phyloP scores from a whole-genome alignment of 2,113 vertebrate genomes.

The Choloepus hoffmanni region DNA sequence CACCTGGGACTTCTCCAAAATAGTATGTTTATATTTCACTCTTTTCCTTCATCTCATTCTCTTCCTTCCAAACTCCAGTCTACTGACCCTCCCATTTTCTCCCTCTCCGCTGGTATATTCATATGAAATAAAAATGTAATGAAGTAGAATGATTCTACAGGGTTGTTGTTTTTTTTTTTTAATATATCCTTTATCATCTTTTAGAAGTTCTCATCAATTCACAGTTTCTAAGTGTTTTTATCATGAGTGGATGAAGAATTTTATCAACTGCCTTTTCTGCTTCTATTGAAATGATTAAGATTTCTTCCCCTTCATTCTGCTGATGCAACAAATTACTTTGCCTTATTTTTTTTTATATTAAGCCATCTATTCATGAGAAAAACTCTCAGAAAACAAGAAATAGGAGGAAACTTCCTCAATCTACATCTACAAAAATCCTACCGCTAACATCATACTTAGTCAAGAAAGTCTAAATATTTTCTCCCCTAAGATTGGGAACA shows the following conservation, averaged over 20 bases:
- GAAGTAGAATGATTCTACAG: neutral
- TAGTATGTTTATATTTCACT: neutral
- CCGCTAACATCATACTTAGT: neutral
- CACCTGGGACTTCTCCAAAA: neutral
- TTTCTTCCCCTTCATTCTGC: neutral
- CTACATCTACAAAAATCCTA: neutral
- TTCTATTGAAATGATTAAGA: conserved; percentile 21
- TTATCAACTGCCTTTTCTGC: neutral
- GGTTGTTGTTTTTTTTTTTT: neutral
- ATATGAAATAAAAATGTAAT: neutral
- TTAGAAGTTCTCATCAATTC: neutral
- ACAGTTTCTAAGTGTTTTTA: neutral
- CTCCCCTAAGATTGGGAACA: neutral
- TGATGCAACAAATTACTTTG: neutral
- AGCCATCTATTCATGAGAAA: neutral
- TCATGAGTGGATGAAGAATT: neutral
- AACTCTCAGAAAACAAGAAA: neutral
- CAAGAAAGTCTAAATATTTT: neutral
- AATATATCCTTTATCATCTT: neutral
- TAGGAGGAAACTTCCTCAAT: neutral
- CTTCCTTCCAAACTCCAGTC: neutral
- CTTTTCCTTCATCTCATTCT: neutral
- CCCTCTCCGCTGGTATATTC: neutral
- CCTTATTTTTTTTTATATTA: conserved; percentile 20
- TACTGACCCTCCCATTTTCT: neutral